A percentile compares a stretch with the other conserved stretches of the same genome.
Evolutionary conservation across 1,140 invertebrate genomes (phyloP).

Genomic region (Xylocopa sonorina): DNA sequence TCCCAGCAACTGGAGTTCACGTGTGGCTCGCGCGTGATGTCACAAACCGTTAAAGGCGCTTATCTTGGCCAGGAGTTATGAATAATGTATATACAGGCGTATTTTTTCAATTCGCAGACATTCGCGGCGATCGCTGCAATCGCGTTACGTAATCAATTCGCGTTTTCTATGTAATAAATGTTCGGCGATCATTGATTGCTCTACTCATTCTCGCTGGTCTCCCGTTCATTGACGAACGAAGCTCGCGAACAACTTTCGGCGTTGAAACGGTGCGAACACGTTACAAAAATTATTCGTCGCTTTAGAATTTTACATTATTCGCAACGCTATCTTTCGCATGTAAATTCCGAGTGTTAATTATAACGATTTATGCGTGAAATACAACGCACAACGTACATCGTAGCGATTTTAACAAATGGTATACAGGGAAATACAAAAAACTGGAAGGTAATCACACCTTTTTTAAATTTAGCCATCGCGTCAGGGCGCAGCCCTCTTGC

Average conservation of each 20-base stretch:
- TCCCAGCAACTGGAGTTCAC: slow-evolving; percentile 1
- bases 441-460: slow-evolving; percentile 14
- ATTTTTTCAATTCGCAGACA: slow-evolving; percentile 21
- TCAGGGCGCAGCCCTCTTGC: background rate
- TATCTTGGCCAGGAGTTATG: slow-evolving; percentile 15
- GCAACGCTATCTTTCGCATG: too few species aligned
- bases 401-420: background rate
- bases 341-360: too few species aligned
- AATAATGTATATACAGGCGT: slow-evolving; percentile 18
- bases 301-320: too few species aligned
- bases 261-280: background rate
- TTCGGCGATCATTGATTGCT: background rate
- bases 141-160: slow-evolving; percentile 26
- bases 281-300: background rate
- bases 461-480: slow-evolving; percentile 41
- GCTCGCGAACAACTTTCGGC: background rate
- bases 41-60: slow-evolving; percentile 46
- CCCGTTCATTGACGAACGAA: background rate
- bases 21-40: slow-evolving; percentile 26
- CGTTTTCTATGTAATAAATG: background rate
- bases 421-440: too few species aligned
- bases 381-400: background rate
- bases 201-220: background rate
- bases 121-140: slow-evolving; percentile 12
- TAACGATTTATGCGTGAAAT: too few species aligned